Base-by-base conservation (phyloP, 2,113 vertebrate genomes). In the Spilogale gracilis region DNA sequence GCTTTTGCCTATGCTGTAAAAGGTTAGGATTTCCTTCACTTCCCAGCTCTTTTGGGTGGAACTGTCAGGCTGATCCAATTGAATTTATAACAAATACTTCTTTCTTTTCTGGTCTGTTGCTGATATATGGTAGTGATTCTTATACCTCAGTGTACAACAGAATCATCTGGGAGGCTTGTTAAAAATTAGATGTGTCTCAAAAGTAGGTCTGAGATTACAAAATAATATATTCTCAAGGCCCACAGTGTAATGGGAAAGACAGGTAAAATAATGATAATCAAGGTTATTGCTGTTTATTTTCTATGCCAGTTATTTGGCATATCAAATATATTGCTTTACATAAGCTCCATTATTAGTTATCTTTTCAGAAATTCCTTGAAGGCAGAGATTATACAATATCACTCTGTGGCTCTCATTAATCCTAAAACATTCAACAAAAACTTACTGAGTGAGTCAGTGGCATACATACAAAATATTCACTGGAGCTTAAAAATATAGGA, bases 11-110 rank as follows among this genome's bases (percentile, higher is more conserved):
- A 9, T 79, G 12, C 21, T 88, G 13, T 86, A 91, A 94, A 95
- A 84, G 58, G 43, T 94, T 84, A 95, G 89, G n/a, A 84, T 97
- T 97, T 94, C 58, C 78, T 85, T 67, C 27, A 58, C 27, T 81
- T 60, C 38, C 69, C 25, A 71, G 89, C 38, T 76, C 17, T 94
- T 91, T n/a, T 32, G 23, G 71, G 91, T 83, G 38, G 94, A 43
- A 82, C 50, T 91, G 71, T 86, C n/a, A 86, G 71, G 89, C 4
- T 96, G 67, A 95, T 93, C 16, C 13, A 3, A 83, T 17, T 95
- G 94, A 97, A 97, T 97, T 96, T 95, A 83, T 89, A 98, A 54
- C 60, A 93, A 65, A 73, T 82, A 94, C 21, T 89, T 96, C 52
- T 94, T 95, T 97, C 92, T 67, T 95, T 96, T 86, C 16, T 38